Percentiles rank a stretch among this genome's conserved stretches.
phyloP scores from a whole-genome alignment of 2,888 invertebrate species.

The Psococerastis gibbosa region DNA sequence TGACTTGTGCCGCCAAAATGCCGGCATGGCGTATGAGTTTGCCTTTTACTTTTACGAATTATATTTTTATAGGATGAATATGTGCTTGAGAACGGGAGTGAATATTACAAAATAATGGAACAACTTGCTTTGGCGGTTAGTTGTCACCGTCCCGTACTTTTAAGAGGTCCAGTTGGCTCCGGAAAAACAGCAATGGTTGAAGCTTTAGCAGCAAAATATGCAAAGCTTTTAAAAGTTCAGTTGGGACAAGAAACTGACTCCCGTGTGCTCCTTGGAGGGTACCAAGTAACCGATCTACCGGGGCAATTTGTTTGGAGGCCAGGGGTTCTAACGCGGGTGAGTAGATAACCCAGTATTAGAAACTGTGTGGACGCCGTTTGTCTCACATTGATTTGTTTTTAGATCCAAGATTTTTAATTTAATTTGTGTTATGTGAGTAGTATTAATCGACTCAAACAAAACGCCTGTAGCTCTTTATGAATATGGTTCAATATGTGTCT shows the following conservation, averaged over 20 bases:
- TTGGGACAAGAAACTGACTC: slow-evolving; percentile 94
- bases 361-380: no score
- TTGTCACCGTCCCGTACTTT: slow-evolving; percentile 50
- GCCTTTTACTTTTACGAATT: no score
- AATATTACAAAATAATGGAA: slow-evolving; percentile 21
- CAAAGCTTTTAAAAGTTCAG: slow-evolving; percentile 65
- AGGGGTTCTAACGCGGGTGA: slow-evolving; percentile 72
- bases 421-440: no score
- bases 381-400: no score
- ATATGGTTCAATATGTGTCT: no score
- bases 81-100: slow-evolving; percentile 23
- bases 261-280: slow-evolving; percentile 82
- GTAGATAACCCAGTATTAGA: slow-evolving; percentile 14
- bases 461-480: no score
- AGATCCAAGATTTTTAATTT: no score
- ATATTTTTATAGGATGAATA: background rate
- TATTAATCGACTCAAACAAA: no score
- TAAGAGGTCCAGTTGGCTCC: slow-evolving; percentile 80
- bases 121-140: slow-evolving; percentile 53
- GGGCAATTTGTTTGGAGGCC: slow-evolving; percentile 96
- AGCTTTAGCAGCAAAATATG: slow-evolving; percentile 49
- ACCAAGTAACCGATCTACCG: slow-evolving; percentile 87
- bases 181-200: slow-evolving; percentile 87
- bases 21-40: no score
- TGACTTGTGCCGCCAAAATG: no score